Evolutionary conservation across 2,797 vertebrate genomes (phyloP), one percentile per base, ranked within the genome.

Genomic region (Sebastes diaconus): DNA sequence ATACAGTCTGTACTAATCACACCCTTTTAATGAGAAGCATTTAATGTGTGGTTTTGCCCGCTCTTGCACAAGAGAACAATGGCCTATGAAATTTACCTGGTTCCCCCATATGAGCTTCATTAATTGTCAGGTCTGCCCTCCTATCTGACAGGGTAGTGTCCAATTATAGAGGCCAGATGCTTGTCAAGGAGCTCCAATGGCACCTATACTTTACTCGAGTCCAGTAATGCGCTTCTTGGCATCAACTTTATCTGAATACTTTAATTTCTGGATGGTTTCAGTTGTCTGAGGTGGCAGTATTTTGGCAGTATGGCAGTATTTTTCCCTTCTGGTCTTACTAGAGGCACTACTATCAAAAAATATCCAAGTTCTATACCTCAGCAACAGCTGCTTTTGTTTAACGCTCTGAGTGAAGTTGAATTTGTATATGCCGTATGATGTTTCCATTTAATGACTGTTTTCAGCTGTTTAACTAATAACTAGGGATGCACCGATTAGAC

Each of bases 131-230:
- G 30, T 77, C 30, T 57, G 78, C 72, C 30, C 30, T 70, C 24
- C 52, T 54, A 32, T 80, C 30, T 32, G 55, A 85, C 54, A 29
- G 63, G 20, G 32, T 61, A 12, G 42, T n/a, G 25, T 81, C 65
- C 66, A 70, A 52, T 88, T 69, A 82, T 88, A 70, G 67, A 79
- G 67, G 42, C 79, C 83, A 83, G 78, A 82, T 87, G 75, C 18
- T 88, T 74, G 63, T 81, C 66, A 68, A 75, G 50, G 69, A 73
- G 68, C 70, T 66, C 65, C 25, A 58, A 27, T 75, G 18, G 55
- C 55, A 63, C 36, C 11, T 29, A 8, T 34, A 34, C 55, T 76
- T 11, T 8, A 74, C 55, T n/a, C 8, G 14, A 30, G 34, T 59
- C 65, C 42, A 63, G 32, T 80, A 65, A 76, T 71, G 59, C 13